phyloP scores from a whole-genome alignment of 2,797 vertebrate genomes.

The Pitangus sulphuratus region DNA sequence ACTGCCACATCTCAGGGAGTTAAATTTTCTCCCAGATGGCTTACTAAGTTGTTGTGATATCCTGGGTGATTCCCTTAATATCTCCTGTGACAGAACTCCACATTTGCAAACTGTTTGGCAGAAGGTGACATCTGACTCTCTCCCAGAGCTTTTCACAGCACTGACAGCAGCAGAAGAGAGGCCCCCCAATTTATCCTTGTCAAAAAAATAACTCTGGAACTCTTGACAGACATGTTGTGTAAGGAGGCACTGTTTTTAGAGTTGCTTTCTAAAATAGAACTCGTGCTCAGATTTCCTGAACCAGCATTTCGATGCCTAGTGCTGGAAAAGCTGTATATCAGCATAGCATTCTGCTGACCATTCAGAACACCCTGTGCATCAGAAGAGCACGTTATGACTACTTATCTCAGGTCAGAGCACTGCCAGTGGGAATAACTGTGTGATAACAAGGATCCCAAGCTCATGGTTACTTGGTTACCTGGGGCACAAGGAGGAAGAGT shows the following conservation, averaged over 20 bases:
- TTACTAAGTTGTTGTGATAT: neutral
- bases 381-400: neutral
- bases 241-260: conserved; percentile 10
- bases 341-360: conserved; percentile 10
- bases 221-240: neutral
- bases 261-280: neutral
- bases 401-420: neutral
- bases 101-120: conserved; percentile 15
- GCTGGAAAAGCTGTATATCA: neutral
- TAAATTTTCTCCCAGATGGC: neutral
- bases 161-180: neutral
- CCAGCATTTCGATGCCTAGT: neutral
- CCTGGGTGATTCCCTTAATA: conserved; percentile 25
- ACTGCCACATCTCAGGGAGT: neutral
- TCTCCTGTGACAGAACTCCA: neutral
- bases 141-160: neutral
- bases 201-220: neutral
- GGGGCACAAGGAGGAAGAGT: neutral
- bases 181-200: neutral
- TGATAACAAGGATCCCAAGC: neutral
- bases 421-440: neutral
- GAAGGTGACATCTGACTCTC: conserved; percentile 15
- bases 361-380: neutral
- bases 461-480: neutral
- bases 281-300: neutral